Conservation (phyloP, 2,113 vertebrate genomes). For the Rhagologus leucostigma region DNA sequence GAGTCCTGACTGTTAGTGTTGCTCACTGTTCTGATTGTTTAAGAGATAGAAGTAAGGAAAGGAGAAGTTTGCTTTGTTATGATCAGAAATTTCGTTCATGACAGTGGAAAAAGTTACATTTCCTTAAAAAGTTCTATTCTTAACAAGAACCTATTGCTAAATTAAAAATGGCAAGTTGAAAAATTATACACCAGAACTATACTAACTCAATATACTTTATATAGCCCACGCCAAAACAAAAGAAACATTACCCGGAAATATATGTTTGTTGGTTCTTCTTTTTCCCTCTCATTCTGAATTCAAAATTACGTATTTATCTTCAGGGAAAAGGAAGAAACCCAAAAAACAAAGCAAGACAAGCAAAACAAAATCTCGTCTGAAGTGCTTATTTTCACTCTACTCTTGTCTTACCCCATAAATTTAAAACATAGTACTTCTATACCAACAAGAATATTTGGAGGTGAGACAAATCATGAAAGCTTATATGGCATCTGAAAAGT, state of each 20-base stretch:
- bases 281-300: rapidly evolving
- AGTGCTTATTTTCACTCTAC: neutral
- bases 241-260: neutral
- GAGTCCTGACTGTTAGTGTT: neutral
- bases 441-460: neutral
- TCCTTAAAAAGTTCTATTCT: neutral
- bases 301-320: neutral
- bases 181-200: neutral
- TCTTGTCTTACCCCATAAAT: neutral
- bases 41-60: neutral
- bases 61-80: neutral
- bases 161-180: neutral
- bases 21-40: neutral
- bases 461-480: neutral
- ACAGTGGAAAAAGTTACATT: neutral
- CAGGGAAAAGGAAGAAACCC: neutral
- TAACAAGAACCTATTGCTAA: neutral
- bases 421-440: neutral
- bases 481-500: neutral
- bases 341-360: neutral
- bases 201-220: neutral
- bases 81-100: neutral
- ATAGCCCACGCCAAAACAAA: neutral
- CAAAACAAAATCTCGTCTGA: neutral
- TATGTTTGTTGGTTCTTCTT: neutral